Evolutionary conservation across 2,888 invertebrate genomes (phyloP), one percentile per base, ranked within the genome.

Genomic region (Sinotaia quadrata): DNA sequence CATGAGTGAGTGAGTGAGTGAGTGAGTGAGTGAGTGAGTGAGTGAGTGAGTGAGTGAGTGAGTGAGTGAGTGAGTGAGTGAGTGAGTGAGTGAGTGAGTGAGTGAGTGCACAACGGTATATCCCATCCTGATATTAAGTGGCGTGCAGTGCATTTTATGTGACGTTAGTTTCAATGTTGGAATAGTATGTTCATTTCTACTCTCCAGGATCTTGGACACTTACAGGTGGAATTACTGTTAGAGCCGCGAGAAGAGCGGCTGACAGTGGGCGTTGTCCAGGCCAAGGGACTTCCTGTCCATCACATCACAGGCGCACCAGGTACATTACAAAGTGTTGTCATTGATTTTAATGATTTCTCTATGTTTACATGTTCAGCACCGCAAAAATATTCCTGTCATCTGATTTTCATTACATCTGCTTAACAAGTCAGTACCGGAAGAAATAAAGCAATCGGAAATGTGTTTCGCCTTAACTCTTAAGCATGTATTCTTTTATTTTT

Each of bases 241-340:
- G 87, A 88, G 58, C 87, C 87, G 24, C 85, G 85, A 29, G 83
- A 85, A 15, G 82, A 85, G 36, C 75, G 85, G 21, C 76, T 89
- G 44, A 83, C 84, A 0, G 84, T 89, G 47, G 85, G 85, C 44
- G 75, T 89, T 15, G 81, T 84, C n/a, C 87, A 89, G 75, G 88
- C 85, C 0, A 86, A 86, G 33, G 85, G 87, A 52, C 79, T 89
- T 33, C 88, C 88, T 0, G 83, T 86, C 44, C 88, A 86, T 72
- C 86, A 86, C 36, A 81, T 89, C 12, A 86, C 86, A 15, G 89
- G 89, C n/a, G 81, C 88, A 2, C 89, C 89, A 71, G 88, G 89
- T 89, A 73, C 69, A 72, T 69, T 37, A 0, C 5, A 10, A 10
- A 21, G n/a, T 34, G 5, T 1, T 47, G n/a, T 18, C 15, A 12